Base-by-base conservation (phyloP, 2,113 vertebrate species). In the Periophthalmus modestus region DNA sequence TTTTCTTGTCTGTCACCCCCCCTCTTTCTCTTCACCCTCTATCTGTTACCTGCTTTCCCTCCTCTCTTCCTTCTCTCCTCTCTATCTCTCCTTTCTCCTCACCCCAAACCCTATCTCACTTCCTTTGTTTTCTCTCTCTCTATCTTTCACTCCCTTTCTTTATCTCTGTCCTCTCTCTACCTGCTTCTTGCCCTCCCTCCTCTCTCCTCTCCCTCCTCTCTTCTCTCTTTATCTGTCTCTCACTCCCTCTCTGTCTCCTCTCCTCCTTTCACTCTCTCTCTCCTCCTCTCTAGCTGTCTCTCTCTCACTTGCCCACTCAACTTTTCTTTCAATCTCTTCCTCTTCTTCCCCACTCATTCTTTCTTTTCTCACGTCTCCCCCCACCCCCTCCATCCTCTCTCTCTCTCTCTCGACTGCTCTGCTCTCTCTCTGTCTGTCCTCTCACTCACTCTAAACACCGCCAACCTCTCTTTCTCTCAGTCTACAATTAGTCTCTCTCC, bases 341-440 rank as follows among this genome's bases (percentile, higher is more conserved):
- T 7, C 2, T 52, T 0, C 6, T 19, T 1, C n/a, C n/a, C n/a
- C n/a, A n/a, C n/a, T 14, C n/a, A n/a, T 28, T 28, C 7, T 0
- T 33, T 68, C 48, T 48, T 24, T 33, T n/a, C n/a, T n/a, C n/a
- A n/a, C 34, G 3, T 47, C 13, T 47, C 14, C 14, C 3, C 11
- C 0, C n/a, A n/a, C n/a, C 15, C 43, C 34, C 10, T 0, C 43
- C 67, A n/a, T n/a, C 57, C 52, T 33, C 48, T 34, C 48, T 13
- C 13, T 4, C 16, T 63, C 66, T 71, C 65, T 77, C 65, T 62
- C n/a, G n/a, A n/a, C n/a, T n/a, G n/a, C 66, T 71, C n/a, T n/a
- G n/a, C 65, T 77, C 65, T 62, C 52, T 73, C 77, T 28, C 28
- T 3, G 28, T 28, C 28, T 28, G 28, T 28, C n/a, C 28, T 28